Evolutionary conservation across 2,888 invertebrate genomes (phyloP), one percentile per base, ranked within the genome.

Genomic region (Zeuzera pyrina): DNA sequence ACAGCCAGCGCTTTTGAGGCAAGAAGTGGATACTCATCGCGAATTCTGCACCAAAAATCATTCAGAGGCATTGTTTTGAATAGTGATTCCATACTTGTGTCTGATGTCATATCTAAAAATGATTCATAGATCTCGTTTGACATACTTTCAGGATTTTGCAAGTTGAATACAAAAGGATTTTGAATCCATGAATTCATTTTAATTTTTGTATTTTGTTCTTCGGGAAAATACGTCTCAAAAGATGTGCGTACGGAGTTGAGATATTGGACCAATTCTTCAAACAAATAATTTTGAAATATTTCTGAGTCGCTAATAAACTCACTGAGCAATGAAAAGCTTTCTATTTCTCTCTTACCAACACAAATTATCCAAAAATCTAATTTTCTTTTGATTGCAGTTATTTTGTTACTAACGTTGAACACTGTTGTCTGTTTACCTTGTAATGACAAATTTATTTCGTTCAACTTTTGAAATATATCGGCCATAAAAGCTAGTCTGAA

Each of bases 81-180:
- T 43, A 49, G 37, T 47, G 45, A 44, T 41, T 47, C 41, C 44
- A 45, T 46, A 50, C 47, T 43, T 42, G 42, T 49, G 47, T 48
- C 47, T 45, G 46, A 47, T 45, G 47, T 42, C 41, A 53, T 49
- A 49, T 51, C 43, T 48, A 45, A 50, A 47, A 52, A 39, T 37
- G 42, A 42, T 42, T 47, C 47, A 43, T 47, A 39, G 35, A 45
- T 43, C 37, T 50, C 41, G 35, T 47, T 48, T 45, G 46, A 41
- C 42, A 47, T 47, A 30, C 25, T 49, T 44, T 46, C 44, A 15
- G 43, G 46, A 41, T 49, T 47, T 7, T 16, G 16, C 16, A 16
- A 16, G 7, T 16, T 16, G 5, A 7, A 7, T 7, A 16, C 7
- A 7, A 16, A 16, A 19, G 8, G 19, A 8, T 16, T 16, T 7